Evolutionary conservation across 2,113 vertebrate genomes (phyloP), one percentile per base, ranked within the genome.

Genomic region (Trogon surrucura): DNA sequence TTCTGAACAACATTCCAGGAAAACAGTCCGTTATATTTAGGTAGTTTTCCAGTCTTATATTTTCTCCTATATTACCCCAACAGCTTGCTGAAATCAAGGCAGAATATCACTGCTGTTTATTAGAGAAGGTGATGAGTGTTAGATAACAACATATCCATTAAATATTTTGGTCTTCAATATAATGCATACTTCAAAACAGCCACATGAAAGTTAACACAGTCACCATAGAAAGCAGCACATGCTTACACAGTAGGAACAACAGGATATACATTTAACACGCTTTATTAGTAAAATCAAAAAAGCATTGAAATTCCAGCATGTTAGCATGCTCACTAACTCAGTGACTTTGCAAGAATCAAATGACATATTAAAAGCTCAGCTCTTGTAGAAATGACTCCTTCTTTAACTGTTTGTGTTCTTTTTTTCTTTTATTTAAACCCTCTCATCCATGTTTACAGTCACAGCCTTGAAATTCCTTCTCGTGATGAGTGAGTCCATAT

Each of bases 241-340:
- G 89, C 80, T 93, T 95, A 95, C 85, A 90, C 83, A 86, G 95
- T 74, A 95, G 91, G 84, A 95, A 79, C 83, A 97, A 95, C 89
- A 93, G 86, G 89, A 92, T 84, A 95, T 71, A 86, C 53, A 47
- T 93, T 88, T 91, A 95, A 89, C 69, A 89, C 2, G 16, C 80
- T 93, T 91, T 91, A 90, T 88, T 90, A 91, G 71, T 57, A 90
- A 95, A 93, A 93, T 82, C 36, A 85, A 88, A 93, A 95, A 90
- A 70, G n/a, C 67, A 80, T 85, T 95, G 88, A 77, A 79, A 88
- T 80, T 85, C 71, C 79, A 77, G 26, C 54, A 22, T 70, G 62
- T 88, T 91, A 79, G 11, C 74, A 44, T 50, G n/a, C 41, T 91
- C 45, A 85, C 79, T 72, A 80, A 82, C 74, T 89, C 88, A 72